Evolutionary conservation across 2,797 vertebrate genomes (phyloP), one percentile per base, ranked within the genome.

Genomic region (Pipistrellus kuhlii): DNA sequence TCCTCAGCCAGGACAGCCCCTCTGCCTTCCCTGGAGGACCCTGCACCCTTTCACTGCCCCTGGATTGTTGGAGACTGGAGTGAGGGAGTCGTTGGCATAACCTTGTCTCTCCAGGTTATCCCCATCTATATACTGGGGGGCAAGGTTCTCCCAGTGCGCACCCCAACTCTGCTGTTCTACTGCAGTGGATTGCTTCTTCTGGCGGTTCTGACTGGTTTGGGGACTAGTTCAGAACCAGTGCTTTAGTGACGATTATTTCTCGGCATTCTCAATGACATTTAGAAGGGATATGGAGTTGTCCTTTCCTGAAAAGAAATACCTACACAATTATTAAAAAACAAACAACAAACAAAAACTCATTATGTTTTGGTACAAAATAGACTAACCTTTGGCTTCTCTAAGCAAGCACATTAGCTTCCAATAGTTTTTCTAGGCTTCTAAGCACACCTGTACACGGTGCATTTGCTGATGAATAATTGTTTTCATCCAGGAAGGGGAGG

Each of bases 241-340:
- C 21, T 15, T 38, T 48, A 32, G 17, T 72, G 35, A 88, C 88
- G n/a, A 82, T 77, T 53, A 35, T 59, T 75, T 69, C 4, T 73
- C 38, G 41, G 20, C 15, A 68, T 88, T 86, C 66, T 86, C 68
- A 32, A 9, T 78, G 53, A 48, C 46, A 75, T 38, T 89, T 90
- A 71, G 75, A 86, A 89, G 59, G 14, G 25, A 85, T 85, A 41
- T 88, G 20, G 12, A 92, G 15, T 72, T 91, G 64, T 7, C 57
- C 14, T 91, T 95, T 95, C 32, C 20, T 59, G 46, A 66, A 91
- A 82, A 85, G 35, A 81, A 86, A 91, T 30, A 18, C 12, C 9
- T 59, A 71, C 20, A 27, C 7, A 83, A 46, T 80, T 77, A 55
- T 71, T 89, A n/a, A 27, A 25, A 64, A 53, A 44, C 64, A n/a